Evolutionary conservation across 2,113 vertebrate genomes (phyloP).

Genomic region (Elachura formosa): DNA sequence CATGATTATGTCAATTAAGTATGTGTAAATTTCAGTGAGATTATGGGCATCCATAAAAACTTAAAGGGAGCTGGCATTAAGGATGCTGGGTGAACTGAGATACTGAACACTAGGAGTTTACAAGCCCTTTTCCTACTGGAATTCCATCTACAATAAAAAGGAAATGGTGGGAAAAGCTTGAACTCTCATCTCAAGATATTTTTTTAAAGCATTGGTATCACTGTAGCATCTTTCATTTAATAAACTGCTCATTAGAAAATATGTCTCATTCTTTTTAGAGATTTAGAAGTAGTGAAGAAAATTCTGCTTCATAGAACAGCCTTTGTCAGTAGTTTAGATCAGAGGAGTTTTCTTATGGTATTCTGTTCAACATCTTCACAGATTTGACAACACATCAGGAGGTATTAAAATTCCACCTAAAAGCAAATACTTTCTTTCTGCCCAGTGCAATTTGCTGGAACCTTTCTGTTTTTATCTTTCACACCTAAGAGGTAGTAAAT

Average conservation of each 20-base stretch:
- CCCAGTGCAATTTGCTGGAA: constrained; percentile 45
- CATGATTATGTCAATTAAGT: not conserved
- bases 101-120: not conserved
- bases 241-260: constrained; percentile 20
- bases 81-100: not conserved
- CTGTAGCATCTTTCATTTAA: not conserved
- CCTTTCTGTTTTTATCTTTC: constrained; percentile 31
- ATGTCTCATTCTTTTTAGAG: not conserved
- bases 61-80: not conserved
- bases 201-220: constrained; percentile 24
- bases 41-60: not conserved
- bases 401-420: constrained; percentile 53
- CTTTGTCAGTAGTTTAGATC: constrained; percentile 50
- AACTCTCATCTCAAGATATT: not conserved
- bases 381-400: constrained; percentile 32
- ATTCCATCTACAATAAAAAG: not conserved
- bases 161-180: not conserved
- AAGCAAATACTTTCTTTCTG: constrained; percentile 24
- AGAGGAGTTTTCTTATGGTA: constrained; percentile 32
- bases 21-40: not conserved
- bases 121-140: constrained; percentile 1
- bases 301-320: not conserved
- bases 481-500: constrained; percentile 26
- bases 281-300: constrained; percentile 32
- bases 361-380: constrained; percentile 31